These are phyloP conservation scores for Channallabes apus DNA, from an alignment of 2,797 vertebrate genomes.

Conservation along the genomic window DNA sequence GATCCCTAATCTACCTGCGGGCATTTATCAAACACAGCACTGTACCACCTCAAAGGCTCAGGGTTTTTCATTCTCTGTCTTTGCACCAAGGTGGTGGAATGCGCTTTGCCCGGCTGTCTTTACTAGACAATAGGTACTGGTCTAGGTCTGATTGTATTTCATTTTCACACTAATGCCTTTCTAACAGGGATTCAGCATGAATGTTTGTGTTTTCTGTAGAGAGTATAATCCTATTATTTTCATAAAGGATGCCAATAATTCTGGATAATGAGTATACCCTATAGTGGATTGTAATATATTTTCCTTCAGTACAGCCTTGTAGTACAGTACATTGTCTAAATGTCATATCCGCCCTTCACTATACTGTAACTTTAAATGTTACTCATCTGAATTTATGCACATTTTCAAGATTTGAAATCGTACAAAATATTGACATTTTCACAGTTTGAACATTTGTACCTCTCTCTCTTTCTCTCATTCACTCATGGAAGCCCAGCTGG, in stretches of 20 bases:
- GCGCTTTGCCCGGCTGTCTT: neutral
- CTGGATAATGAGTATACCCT: neutral
- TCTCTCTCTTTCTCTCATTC: neutral
- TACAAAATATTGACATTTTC: neutral
- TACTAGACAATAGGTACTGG: no score
- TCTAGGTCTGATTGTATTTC: neutral
- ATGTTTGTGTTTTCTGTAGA: neutral
- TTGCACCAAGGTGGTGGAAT: neutral
- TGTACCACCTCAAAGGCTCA: neutral
- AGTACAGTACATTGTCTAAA: constrained; percentile 9
- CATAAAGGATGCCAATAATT: neutral
- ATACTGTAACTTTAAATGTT: neutral
- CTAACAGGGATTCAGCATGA: neutral
- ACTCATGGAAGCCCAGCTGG: constrained; percentile 61
- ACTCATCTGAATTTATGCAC: neutral
- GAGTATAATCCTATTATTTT: neutral
- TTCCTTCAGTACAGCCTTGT: neutral
- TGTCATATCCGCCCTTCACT: neutral
- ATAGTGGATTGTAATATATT: neutral
- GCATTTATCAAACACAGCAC: neutral
- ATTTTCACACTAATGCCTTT: no score
- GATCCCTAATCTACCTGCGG: neutral
- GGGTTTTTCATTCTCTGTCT: neutral
- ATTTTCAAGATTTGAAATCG: neutral
- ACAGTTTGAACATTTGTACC: neutral